Evolutionary conservation across 2,113 vertebrate species (phyloP).

Genomic region (Bujurquina vittata): DNA sequence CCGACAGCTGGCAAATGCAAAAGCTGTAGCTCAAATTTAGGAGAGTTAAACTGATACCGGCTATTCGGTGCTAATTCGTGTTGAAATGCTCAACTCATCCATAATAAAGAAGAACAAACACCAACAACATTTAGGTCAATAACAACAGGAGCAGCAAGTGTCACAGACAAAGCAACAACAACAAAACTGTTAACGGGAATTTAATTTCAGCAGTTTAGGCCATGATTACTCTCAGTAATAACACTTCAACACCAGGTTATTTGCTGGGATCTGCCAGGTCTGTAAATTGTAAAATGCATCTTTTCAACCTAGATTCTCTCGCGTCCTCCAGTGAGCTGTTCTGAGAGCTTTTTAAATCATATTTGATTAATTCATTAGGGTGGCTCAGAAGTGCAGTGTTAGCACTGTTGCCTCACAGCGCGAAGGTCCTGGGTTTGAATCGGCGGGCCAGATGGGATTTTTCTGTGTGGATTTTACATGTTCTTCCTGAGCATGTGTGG

Average conservation of each 20-base stretch:
- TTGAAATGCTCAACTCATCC: neutral
- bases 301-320: neutral
- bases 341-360: neutral
- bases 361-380: neutral
- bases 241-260: neutral
- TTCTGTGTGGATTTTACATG: neutral
- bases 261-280: neutral
- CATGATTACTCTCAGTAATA: neutral
- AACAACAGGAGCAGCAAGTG: neutral
- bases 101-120: neutral
- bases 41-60: conserved; percentile 3
- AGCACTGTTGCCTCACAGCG: neutral
- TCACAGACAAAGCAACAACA: neutral
- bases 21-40: neutral
- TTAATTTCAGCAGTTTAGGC: neutral
- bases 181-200: accelerated
- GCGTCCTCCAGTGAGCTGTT: neutral
- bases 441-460: neutral
- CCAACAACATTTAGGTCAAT: neutral
- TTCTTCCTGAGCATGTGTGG: neutral
- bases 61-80: neutral
- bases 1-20: conserved; percentile 12
- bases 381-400: neutral
- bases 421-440: neutral
- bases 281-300: neutral